Conservation (phyloP, 2,888 invertebrate species). For the Agelastica alni region DNA sequence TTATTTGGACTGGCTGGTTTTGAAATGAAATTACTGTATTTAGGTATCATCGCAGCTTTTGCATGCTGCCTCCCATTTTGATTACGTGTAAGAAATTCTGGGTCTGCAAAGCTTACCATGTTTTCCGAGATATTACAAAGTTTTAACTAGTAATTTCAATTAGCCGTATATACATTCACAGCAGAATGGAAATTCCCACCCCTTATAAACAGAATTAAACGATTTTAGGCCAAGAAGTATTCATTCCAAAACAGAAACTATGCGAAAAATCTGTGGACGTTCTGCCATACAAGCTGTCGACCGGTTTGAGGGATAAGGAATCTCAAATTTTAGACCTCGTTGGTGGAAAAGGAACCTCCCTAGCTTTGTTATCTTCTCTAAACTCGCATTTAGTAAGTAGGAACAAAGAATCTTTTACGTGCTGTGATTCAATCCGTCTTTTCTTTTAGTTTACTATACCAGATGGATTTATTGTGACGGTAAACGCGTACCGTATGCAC, state of each 20-base stretch:
- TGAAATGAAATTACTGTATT: too few species aligned
- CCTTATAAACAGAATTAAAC: too few species aligned
- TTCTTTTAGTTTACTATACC: constrained; percentile 63
- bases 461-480: constrained; percentile 72
- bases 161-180: too few species aligned
- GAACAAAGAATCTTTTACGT: not conserved
- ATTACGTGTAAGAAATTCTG: too few species aligned
- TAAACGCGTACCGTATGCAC: constrained; percentile 65
- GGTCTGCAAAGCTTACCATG: too few species aligned
- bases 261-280: constrained; percentile 31
- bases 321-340: constrained; percentile 64
- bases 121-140: too few species aligned
- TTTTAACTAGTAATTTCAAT: too few species aligned
- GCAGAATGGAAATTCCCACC: too few species aligned
- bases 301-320: constrained; percentile 56
- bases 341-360: constrained; percentile 80
- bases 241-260: constrained; percentile 36
- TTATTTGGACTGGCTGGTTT: too few species aligned
- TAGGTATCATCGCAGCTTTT: too few species aligned
- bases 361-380: constrained; percentile 65
- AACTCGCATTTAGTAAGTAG: constrained; percentile 56
- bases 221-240: constrained; percentile 20
- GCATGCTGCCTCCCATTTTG: too few species aligned
- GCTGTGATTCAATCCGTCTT: not conserved
- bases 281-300: constrained; percentile 34